Evolutionary conservation across 2,888 invertebrate genomes (phyloP).

Genomic region (Pyrrhosoma nymphula): DNA sequence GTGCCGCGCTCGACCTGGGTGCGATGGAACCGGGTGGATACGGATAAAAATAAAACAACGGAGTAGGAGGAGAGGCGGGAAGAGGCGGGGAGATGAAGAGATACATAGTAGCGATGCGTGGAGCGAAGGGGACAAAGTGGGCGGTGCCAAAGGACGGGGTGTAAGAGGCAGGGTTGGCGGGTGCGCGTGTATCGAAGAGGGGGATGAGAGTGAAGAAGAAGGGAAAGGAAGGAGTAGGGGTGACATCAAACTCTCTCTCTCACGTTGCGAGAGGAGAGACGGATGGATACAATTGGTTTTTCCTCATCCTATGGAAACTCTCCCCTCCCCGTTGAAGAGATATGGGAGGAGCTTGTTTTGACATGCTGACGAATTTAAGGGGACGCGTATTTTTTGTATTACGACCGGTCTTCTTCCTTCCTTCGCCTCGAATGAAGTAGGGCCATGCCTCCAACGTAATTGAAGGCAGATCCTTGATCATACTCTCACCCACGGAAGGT

Average conservation of each 20-base stretch:
- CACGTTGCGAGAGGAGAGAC: neutral
- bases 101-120: constrained; percentile 31
- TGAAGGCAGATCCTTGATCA: neutral
- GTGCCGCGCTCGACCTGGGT: too few relatives aligned
- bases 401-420: neutral
- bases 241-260: neutral
- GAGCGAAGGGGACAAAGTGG: neutral
- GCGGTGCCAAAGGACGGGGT: neutral
- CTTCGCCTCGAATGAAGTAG: neutral
- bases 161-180: neutral
- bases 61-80: neutral
- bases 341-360: constrained; percentile 50
- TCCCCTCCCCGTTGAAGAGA: neutral
- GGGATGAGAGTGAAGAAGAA: neutral
- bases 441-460: neutral
- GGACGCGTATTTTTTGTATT: neutral
- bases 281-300: constrained; percentile 18
- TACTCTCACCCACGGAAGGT: neutral
- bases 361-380: neutral
- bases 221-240: neutral
- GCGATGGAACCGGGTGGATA: neutral
- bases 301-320: constrained; percentile 21
- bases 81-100: neutral
- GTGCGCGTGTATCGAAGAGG: neutral
- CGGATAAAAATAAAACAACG: neutral